Evolutionary conservation across 2,888 invertebrate species (phyloP).

Genomic region (Palloptera scutellata): DNA sequence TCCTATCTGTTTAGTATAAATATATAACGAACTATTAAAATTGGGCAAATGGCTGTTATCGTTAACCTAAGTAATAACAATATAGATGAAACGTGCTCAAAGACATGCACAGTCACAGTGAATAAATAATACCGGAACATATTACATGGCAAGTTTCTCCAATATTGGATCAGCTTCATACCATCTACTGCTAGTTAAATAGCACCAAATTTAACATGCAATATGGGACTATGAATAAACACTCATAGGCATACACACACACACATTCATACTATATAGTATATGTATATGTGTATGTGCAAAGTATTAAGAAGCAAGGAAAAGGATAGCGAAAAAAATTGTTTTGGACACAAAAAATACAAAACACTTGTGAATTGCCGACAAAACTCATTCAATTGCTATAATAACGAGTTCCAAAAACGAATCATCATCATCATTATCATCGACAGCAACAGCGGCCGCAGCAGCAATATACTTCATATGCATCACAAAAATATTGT

Average conservation of each 20-base stretch:
- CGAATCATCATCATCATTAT: conserved; percentile 8
- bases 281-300: too few species aligned
- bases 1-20: too few species aligned
- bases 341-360: conserved; percentile 11
- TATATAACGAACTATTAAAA: too few species aligned
- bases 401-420: conserved; percentile 15
- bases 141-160: too few species aligned
- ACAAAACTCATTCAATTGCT: conserved; percentile 19
- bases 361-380: conserved; percentile 3
- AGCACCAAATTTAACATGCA: conserved; percentile 13
- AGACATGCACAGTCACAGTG: conserved; percentile 12
- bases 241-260: background rate
- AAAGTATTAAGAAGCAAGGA: too few species aligned
- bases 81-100: conserved; percentile 22
- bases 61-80: conserved; percentile 13
- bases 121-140: background rate
- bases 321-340: too few species aligned
- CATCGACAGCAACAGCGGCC: conserved; percentile 41
- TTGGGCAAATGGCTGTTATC: too few species aligned
- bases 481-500: conserved; percentile 57
- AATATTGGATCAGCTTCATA: too few species aligned
- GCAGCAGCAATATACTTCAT: background rate
- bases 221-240: conserved; percentile 4
- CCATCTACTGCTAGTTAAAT: too few species aligned
- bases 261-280: background rate